These are phyloP conservation scores for Phaonia tiefii DNA, from an alignment of 2,888 invertebrate species.

Conservation along the genomic window DNA sequence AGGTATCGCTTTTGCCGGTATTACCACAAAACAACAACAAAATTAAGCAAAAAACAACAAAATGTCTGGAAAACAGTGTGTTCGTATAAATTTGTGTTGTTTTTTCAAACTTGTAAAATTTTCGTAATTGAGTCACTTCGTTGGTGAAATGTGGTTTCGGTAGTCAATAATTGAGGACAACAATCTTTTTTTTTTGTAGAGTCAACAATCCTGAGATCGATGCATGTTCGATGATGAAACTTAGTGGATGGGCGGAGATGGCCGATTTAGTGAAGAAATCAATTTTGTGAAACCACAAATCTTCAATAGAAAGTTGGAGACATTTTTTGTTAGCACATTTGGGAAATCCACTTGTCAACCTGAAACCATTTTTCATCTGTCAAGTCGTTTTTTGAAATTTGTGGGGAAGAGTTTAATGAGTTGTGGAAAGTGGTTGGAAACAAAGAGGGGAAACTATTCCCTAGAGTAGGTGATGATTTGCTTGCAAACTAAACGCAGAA, in stretches of 20 bases:
- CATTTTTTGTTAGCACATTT: slow-evolving; percentile 25
- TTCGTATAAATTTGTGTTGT: not conserved
- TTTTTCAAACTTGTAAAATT: not conserved
- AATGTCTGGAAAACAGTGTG: slow-evolving; percentile 12
- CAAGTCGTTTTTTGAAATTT: not conserved
- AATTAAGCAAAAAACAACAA: not conserved
- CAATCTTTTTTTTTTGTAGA: slow-evolving; percentile 2
- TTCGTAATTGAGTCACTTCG: slow-evolving; percentile 19
- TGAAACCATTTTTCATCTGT: not conserved
- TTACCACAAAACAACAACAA: not conserved
- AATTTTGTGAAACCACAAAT: slow-evolving; percentile 23
- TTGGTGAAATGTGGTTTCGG: slow-evolving; percentile 48
- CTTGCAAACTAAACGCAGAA: not conserved
- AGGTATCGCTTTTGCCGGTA: not conserved
- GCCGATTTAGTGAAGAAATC: not conserved
- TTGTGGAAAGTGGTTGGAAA: not conserved
- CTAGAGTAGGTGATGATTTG: not conserved
- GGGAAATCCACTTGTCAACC: slow-evolving; percentile 22
- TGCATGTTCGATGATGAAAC: slow-evolving; percentile 9
- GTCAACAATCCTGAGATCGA: not conserved
- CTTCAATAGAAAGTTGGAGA: slow-evolving; percentile 38
- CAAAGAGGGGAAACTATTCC: not conserved
- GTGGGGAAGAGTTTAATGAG: not conserved
- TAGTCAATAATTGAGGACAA: slow-evolving; percentile 57
- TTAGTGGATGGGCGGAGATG: slow-evolving; percentile 16